phyloP scores from a whole-genome alignment of 2,888 invertebrate species.

The Eutolmus rufibarbis region DNA sequence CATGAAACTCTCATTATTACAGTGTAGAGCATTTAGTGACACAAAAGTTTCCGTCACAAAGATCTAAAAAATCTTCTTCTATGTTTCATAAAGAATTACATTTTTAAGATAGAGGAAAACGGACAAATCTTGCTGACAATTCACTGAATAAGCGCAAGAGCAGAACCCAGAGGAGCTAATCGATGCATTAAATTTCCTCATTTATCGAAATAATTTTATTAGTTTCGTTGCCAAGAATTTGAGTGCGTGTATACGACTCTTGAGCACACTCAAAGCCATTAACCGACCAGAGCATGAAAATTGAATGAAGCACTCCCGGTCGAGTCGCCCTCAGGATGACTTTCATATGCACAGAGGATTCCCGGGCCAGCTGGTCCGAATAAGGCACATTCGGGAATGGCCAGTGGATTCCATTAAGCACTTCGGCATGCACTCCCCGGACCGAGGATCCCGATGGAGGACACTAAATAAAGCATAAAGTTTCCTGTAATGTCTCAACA shows the following conservation, averaged over 20 bases:
- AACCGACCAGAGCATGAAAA: neutral
- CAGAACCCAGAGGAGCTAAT: neutral
- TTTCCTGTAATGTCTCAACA: constrained; percentile 8
- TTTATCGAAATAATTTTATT: neutral
- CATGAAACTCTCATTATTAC: no score
- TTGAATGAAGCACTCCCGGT: neutral
- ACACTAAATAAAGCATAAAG: neutral
- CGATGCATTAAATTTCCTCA: neutral
- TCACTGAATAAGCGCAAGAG: neutral
- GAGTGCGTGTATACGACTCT: neutral
- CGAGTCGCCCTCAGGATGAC: neutral
- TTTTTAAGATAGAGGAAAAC: neutral
- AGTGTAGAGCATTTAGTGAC: no score
- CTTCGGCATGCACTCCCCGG: neutral
- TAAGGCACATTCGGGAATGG: neutral
- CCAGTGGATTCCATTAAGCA: neutral
- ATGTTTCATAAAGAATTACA: no score
- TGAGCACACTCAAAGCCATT: neutral
- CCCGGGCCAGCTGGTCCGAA: neutral
- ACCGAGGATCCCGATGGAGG: neutral
- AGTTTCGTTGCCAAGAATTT: neutral
- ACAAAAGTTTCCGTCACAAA: no score
- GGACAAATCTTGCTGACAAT: neutral
- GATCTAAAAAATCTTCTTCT: no score
- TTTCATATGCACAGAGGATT: neutral